Evolutionary conservation across 2,113 vertebrate genomes (phyloP).

Genomic region (Orycteropus afer): DNA sequence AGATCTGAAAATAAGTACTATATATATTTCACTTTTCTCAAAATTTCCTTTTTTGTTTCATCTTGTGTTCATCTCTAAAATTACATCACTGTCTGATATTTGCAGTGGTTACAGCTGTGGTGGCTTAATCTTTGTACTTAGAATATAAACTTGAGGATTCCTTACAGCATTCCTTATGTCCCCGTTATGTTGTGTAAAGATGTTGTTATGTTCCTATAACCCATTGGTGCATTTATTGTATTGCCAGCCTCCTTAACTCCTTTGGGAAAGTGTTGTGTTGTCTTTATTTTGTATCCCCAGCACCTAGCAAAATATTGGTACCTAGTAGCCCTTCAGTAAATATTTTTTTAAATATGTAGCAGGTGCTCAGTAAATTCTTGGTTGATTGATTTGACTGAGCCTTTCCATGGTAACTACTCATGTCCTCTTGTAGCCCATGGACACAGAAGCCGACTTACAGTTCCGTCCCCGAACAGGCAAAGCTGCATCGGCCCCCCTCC

Average conservation of each 20-base stretch:
- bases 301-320: background rate
- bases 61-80: background rate
- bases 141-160: background rate
- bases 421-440: conserved; percentile 91
- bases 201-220: background rate
- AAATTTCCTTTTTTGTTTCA: background rate
- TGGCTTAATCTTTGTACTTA: background rate
- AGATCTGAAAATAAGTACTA: background rate
- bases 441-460: conserved; percentile 94
- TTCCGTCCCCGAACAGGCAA: conserved; percentile 96
- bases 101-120: background rate
- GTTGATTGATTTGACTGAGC: background rate
- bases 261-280: background rate
- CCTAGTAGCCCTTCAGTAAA: background rate
- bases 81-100: background rate
- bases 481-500: conserved; percentile 91
- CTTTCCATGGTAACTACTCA: background rate
- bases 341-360: background rate
- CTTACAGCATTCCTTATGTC: background rate
- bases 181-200: background rate
- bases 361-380: background rate
- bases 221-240: background rate
- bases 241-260: background rate
- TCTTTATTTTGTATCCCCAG: background rate
- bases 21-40: background rate